Evolutionary conservation across 2,113 vertebrate species (phyloP).

Genomic region (Ctenodactylus gundi): DNA sequence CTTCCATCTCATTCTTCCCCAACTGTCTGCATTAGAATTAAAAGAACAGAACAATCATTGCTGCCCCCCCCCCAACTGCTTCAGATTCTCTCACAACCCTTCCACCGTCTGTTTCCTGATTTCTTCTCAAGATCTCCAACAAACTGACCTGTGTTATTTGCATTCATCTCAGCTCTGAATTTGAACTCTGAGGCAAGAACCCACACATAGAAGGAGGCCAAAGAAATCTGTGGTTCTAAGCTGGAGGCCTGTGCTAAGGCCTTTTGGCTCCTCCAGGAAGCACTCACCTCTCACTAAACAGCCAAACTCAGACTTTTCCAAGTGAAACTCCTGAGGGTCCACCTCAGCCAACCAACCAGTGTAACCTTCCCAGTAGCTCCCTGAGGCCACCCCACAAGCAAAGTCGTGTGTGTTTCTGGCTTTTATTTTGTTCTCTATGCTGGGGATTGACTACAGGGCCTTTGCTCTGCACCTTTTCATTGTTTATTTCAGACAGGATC

Average conservation of each 20-base stretch:
- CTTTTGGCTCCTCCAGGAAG: neutral
- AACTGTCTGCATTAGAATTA: neutral
- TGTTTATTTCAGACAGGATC: no score
- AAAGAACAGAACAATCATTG: neutral
- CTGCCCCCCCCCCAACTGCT: neutral
- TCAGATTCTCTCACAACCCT: neutral
- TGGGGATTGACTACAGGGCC: no score
- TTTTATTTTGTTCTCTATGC: no score
- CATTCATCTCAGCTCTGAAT: neutral
- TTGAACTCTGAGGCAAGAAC: neutral
- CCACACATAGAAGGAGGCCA: neutral
- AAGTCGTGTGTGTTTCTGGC: conserved; percentile 25
- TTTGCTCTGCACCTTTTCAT: no score
- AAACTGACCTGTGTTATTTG: neutral
- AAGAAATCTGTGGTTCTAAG: neutral
- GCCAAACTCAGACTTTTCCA: neutral
- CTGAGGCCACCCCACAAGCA: conserved; percentile 10
- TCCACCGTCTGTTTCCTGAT: neutral
- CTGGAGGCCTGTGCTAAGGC: neutral
- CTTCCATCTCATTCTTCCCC: neutral
- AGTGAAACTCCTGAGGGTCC: neutral
- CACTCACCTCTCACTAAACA: neutral
- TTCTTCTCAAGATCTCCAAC: neutral
- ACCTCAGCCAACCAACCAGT: neutral
- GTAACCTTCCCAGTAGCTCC: neutral